phyloP scores from a whole-genome alignment of 2,888 invertebrate genomes.

The Melinaea marsaeus region DNA sequence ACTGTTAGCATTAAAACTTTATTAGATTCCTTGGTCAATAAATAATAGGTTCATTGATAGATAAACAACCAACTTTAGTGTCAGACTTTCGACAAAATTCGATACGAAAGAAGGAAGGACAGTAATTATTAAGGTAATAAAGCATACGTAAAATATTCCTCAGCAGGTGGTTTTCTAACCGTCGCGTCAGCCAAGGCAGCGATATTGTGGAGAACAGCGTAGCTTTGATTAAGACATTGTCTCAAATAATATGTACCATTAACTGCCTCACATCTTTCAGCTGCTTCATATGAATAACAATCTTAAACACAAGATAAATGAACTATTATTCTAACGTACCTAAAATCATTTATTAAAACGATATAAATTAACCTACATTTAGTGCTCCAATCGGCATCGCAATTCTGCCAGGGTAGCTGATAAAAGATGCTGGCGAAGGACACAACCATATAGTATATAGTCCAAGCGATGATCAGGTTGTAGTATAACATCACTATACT shows the following conservation, averaged over 20 bases:
- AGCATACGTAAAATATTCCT: constrained; percentile 84
- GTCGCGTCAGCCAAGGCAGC: constrained; percentile 75
- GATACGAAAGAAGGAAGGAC: too few species aligned
- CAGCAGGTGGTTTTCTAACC: constrained; percentile 81
- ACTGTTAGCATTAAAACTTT: constrained; percentile 46
- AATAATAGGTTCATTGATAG: too few species aligned
- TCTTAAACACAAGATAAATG: constrained; percentile 63
- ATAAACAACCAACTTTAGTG: too few species aligned
- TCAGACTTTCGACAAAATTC: too few species aligned
- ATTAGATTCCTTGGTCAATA: too few species aligned
- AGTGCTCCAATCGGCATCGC: constrained; percentile 84
- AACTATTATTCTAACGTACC: background rate
- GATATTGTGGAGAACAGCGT: constrained; percentile 75
- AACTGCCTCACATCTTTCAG: constrained; percentile 76
- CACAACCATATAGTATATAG: constrained; percentile 83
- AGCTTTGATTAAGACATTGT: constrained; percentile 79
- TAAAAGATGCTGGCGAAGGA: constrained; percentile 81
- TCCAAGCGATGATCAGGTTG: constrained; percentile 87
- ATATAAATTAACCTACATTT: constrained; percentile 63
- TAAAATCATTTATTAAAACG: background rate
- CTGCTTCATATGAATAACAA: constrained; percentile 83
- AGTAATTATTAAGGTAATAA: constrained; percentile 6
- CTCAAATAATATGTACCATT: constrained; percentile 82
- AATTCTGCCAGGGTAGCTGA: constrained; percentile 84
- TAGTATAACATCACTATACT: constrained; percentile 86